phyloP scores from a whole-genome alignment of 1,140 invertebrate genomes.

The Achroia grisella region DNA sequence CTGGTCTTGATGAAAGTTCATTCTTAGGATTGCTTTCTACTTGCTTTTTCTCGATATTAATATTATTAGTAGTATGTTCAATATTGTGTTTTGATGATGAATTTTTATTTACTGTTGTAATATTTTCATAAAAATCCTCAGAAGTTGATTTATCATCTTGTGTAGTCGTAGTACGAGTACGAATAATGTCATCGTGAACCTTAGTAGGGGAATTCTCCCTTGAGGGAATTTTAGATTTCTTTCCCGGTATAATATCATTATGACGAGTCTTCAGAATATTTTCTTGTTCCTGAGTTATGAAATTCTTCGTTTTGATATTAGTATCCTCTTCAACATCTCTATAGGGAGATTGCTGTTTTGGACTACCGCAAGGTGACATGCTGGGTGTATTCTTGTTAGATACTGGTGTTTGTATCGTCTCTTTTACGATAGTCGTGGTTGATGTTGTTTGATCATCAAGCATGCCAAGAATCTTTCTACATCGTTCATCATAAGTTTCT shows the following conservation, averaged over 20 bases:
- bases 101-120: background rate
- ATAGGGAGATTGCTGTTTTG: conserved; percentile 25
- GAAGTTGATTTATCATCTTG: background rate
- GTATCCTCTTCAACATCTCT: conserved; percentile 17
- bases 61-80: too few species aligned
- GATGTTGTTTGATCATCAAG: conserved; percentile 53
- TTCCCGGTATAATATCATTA: background rate
- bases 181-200: conserved; percentile 23
- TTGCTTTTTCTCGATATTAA: too few species aligned
- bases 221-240: conserved; percentile 19
- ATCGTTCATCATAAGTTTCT: conserved; percentile 82
- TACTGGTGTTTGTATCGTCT: conserved; percentile 19
- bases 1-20: too few species aligned
- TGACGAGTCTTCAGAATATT: conserved; percentile 4
- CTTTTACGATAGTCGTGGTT: conserved; percentile 23
- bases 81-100: too few species aligned
- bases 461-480: conserved; percentile 78
- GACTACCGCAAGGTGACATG: conserved; percentile 41
- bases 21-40: too few species aligned
- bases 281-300: conserved; percentile 26
- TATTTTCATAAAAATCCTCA: background rate
- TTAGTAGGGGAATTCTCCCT: conserved; percentile 43
- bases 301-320: conserved; percentile 23
- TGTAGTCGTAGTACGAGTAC: background rate
- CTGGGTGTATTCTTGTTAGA: conserved; percentile 27